Base-by-base conservation (phyloP, 2,113 vertebrate genomes). In the Puntigrus tetrazona region DNA sequence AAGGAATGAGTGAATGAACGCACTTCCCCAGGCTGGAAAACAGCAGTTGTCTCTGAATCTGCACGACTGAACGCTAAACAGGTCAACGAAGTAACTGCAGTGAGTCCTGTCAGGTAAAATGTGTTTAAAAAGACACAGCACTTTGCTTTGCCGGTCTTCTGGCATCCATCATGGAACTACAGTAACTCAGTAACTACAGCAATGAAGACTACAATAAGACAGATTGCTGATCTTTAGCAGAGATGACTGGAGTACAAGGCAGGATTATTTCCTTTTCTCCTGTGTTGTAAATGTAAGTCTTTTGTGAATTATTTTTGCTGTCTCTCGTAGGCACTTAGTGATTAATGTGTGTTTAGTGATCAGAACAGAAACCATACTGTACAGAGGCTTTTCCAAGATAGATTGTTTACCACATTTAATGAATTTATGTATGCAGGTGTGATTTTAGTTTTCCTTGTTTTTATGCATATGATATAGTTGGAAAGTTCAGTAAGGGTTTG, bases 71-170 rank as follows among this genome's bases (percentile, higher is more conserved):
- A 63, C 10, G 1, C 18, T 57, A 63, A 45, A 22, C 10, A 83
- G 74, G 47, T 20, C 43, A 67, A n/a, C 29, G 16, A 57, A 79
- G 50, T 52, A n/a, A 27, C 76, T 34, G 14, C 22, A 27, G 27
- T 16, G 3, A 25, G 45, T 36, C n/a, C 77, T 79, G 57, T 61
- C 77, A 63, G 77, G 52, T 16, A 18, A 57, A 77, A 78, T 57
- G 7, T 10, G 47, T 57, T 57, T n/a, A 57, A 57, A 57, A 57
- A 57, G 52, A 57, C 52, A 57, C 52, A 57, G 52, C 52, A 57
- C 52, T 57, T n/a, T 57, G 7, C 52, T 57, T 57, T 57, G 52
- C 22, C 20, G 9, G 52, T n/a, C 20, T 9, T 57, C 52, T 57
- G 20, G 22, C 52, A 57, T 57, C 22, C 52, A 57, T 57, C 52